Conservation (phyloP, 92 coral and sea anemone genomes). For the Phenganax marumi region DNA sequence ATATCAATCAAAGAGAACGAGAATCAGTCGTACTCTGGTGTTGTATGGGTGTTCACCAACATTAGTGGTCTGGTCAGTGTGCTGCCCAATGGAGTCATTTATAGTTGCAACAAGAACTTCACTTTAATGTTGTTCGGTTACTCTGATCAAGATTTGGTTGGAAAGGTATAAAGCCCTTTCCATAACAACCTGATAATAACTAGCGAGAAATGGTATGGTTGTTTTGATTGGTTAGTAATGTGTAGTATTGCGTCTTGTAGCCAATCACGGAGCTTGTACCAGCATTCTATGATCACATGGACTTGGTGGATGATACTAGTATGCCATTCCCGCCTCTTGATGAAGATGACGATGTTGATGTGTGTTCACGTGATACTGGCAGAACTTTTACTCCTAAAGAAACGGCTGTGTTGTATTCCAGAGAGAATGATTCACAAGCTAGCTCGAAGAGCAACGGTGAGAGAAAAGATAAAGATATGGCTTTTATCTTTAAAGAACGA, state of each 20-base stretch:
- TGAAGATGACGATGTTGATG: slow-evolving; percentile 67
- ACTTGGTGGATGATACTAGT: slow-evolving; percentile 77
- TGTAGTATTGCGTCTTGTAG: slow-evolving; percentile 37
- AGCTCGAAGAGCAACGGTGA: slow-evolving; percentile 31
- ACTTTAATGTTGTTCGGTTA: slow-evolving; percentile 87
- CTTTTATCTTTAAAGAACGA: too few species aligned
- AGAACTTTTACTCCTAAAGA: slow-evolving; percentile 35
- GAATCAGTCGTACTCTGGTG: slow-evolving; percentile 56
- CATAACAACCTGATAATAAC: too few species aligned
- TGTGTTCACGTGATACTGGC: not conserved
- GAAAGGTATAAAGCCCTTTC: slow-evolving; percentile 59
- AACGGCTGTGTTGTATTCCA: slow-evolving; percentile 51
- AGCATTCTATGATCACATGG: slow-evolving; percentile 95
- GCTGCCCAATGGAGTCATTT: slow-evolving; percentile 73
- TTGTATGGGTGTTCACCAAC: slow-evolving; percentile 87
- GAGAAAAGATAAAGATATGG: not conserved
- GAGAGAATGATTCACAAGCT: slow-evolving; percentile 63
- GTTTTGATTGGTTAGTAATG: not conserved
- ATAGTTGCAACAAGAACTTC: slow-evolving; percentile 86
- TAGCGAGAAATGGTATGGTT: not conserved
- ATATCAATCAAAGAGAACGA: slow-evolving; percentile 66
- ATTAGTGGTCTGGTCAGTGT: slow-evolving; percentile 91
- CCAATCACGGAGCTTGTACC: slow-evolving; percentile 81
- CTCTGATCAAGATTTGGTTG: slow-evolving; percentile 73
- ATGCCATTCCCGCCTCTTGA: slow-evolving; percentile 97